Percentiles rank a stretch among this genome's conserved stretches.
These are phyloP conservation scores for Megastigmus dorsalis DNA, from an alignment of 2,888 invertebrate species.

Conservation along the genomic window DNA sequence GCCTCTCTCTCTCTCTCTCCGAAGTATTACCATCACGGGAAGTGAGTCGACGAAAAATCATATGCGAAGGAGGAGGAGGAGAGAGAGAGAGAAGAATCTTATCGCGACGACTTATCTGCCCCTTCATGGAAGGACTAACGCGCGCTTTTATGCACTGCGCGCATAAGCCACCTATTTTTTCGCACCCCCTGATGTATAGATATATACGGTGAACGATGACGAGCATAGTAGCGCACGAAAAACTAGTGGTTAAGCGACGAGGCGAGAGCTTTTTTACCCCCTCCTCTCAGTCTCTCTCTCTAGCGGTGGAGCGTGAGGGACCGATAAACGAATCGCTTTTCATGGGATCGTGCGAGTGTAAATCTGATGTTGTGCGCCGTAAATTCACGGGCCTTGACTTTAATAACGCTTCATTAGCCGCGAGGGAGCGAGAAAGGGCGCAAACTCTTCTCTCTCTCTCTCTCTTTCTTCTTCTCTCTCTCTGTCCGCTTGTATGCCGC, in stretches of 20 bases:
- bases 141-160: too few relatives aligned
- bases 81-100: background rate
- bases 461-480: background rate
- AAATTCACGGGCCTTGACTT: conserved; percentile 50
- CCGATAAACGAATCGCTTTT: conserved; percentile 50
- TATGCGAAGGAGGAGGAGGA: background rate
- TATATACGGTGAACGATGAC: background rate
- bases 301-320: conserved; percentile 38
- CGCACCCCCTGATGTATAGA: too few relatives aligned
- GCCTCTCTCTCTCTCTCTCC: background rate
- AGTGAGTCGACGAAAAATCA: conserved; percentile 35
- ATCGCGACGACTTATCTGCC: conserved; percentile 17
- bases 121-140: background rate
- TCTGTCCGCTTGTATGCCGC: too few relatives aligned
- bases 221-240: conserved; percentile 6
- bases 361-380: conserved; percentile 47
- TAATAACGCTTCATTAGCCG: conserved; percentile 52
- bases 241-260: background rate
- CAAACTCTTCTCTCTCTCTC: background rate
- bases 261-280: conserved; percentile 5
- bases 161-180: background rate
- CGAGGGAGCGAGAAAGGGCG: too few relatives aligned
- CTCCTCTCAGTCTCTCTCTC: too few relatives aligned
- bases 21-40: background rate
- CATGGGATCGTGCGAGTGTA: conserved; percentile 43